A percentile compares a stretch with the other conserved stretches of the same genome.
These are phyloP conservation scores for Anoplius nigerrimus DNA, from an alignment of 2,888 invertebrate genomes.

Conservation along the genomic window DNA sequence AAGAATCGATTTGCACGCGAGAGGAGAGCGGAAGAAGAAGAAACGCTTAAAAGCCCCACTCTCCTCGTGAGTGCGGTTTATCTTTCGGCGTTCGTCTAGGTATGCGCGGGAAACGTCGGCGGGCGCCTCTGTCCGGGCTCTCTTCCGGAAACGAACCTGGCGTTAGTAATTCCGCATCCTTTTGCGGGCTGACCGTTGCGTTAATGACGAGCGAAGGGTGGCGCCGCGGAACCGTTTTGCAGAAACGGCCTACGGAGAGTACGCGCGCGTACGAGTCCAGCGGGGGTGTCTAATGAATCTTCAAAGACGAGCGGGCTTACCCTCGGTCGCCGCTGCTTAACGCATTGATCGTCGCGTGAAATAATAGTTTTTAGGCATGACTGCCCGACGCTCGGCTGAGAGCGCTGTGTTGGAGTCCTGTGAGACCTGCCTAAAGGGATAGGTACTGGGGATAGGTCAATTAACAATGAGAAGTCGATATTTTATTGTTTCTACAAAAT, in stretches of 20 bases:
- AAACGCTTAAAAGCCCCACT: constrained; percentile 33
- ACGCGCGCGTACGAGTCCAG: background rate
- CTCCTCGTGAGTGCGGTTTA: background rate
- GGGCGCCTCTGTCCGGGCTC: constrained; percentile 24
- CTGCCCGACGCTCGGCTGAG: too few species aligned
- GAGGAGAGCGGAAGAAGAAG: constrained; percentile 55
- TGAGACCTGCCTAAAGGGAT: too few species aligned
- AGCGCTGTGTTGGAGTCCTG: too few species aligned
- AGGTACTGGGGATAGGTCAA: too few species aligned
- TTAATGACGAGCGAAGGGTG: constrained; percentile 20
- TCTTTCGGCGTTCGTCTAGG: background rate
- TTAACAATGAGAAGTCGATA: too few species aligned
- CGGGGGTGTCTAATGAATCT: background rate
- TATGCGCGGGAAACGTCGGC: background rate
- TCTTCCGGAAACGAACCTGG: constrained; percentile 46
- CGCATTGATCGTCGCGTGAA: too few species aligned
- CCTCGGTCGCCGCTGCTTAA: too few species aligned
- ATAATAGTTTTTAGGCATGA: too few species aligned
- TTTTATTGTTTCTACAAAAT: too few species aligned
- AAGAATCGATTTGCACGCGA: constrained; percentile 67
- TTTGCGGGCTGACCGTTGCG: constrained; percentile 20
- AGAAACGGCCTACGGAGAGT: constrained; percentile 6
- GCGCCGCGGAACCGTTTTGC: constrained; percentile 13
- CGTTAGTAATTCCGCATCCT: constrained; percentile 24
- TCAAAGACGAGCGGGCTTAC: background rate